Base-by-base conservation (phyloP, 2,113 vertebrate species). In the Scomber japonicus region DNA sequence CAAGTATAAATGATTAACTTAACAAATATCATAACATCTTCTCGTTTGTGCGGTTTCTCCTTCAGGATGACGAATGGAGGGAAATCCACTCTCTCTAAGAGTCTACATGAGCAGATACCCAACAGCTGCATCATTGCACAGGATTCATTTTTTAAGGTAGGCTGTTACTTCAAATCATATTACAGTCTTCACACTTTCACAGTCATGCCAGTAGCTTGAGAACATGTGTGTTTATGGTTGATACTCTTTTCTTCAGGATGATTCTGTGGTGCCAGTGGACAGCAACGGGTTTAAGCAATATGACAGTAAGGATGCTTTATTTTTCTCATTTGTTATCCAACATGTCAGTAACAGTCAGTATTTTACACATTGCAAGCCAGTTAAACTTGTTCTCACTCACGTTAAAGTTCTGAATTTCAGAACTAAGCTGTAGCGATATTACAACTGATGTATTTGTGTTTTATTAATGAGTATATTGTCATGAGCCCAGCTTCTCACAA, bases 101-200 rank as follows among this genome's bases (percentile, higher is more conserved):
- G 91, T 69, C 94, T 99, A 61, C 94, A 95, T 75, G 88, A 95
- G 86, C 82, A 82, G 67, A 92, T 98, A 75, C 95, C 94, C 54
- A 96, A 96, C 83, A 97, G 97, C 89, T 95, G 91, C 80, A 56
- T 96, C 63, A 95, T 99, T 69, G 95, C 93, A 81, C 98, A 99
- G 85, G 98, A 99, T 85, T 89, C 94, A 40, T 99, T 96, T 90
- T 99, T 99, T 91, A 99, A 99, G 96, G 97, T 99, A 95, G 9
- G 24, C 6, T 27, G 78, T 4, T 21, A 59, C 3, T 55, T 45
- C 19, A 21, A 9, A 14, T n/a, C 6, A 21, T 7, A 16, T 14
- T 3, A 15, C 5, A 27, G 19, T 1, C 31, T 74, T 75, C 44
- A 15, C 17, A 19, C 6, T 21, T 27, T 14, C 13, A 1, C 2